Evolutionary conservation across 2,888 invertebrate species (phyloP).

Genomic region (Hermaeophaga mercurialis): DNA sequence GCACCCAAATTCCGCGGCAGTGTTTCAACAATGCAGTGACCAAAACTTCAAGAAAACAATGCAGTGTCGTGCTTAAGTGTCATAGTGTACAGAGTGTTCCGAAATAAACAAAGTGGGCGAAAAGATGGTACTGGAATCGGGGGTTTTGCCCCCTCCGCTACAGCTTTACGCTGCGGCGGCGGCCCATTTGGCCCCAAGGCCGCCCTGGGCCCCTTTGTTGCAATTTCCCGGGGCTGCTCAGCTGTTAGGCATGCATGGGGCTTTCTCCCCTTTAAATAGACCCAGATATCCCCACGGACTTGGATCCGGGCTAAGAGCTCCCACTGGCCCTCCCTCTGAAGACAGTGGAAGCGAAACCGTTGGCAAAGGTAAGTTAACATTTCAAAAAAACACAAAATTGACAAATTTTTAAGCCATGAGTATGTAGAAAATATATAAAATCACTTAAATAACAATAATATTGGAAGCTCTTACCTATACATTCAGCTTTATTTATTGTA

Average conservation of each 20-base stretch:
- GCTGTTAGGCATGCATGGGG: slow-evolving; percentile 58
- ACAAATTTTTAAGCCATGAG: no score
- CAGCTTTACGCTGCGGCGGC: slow-evolving; percentile 74
- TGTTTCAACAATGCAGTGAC: not conserved
- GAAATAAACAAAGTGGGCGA: slow-evolving; percentile 39
- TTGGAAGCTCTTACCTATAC: no score
- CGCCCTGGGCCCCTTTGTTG: slow-evolving; percentile 58
- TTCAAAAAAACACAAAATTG: no score
- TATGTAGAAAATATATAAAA: no score
- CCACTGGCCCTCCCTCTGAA: slow-evolving; percentile 57
- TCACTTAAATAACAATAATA: no score
- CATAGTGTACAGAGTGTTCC: slow-evolving; percentile 14
- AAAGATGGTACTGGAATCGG: slow-evolving; percentile 68
- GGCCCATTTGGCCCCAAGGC: slow-evolving; percentile 68
- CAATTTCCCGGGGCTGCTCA: slow-evolving; percentile 59
- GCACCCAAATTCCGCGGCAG: not conserved
- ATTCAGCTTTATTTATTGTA: no score
- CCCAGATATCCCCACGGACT: slow-evolving; percentile 54
- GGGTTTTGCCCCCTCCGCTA: slow-evolving; percentile 71
- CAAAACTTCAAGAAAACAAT: not conserved
- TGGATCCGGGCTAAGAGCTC: slow-evolving; percentile 52
- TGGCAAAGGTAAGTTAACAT: slow-evolving; percentile 54
- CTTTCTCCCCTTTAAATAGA: slow-evolving; percentile 56
- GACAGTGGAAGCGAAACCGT: slow-evolving; percentile 58
- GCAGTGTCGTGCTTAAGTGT: slow-evolving; percentile 26